Conservation (phyloP, 2,797 vertebrate species). For the Avahi laniger region DNA sequence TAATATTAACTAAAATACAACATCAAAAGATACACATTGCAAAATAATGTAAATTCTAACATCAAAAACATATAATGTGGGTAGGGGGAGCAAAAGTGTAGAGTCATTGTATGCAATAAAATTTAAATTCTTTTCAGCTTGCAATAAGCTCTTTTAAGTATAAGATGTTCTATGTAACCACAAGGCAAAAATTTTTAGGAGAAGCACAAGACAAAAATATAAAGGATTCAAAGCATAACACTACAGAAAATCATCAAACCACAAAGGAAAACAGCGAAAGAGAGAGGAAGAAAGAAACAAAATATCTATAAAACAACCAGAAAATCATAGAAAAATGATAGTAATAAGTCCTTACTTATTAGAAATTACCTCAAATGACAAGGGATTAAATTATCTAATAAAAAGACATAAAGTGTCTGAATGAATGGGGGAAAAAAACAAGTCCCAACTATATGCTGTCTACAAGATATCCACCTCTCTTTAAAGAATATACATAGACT, state of each 20-base stretch:
- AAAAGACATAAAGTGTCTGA: not conserved
- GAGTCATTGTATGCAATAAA: not conserved
- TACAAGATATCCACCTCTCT: too few species aligned
- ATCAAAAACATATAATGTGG: not conserved
- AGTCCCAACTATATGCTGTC: too few species aligned
- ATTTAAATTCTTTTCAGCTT: not conserved
- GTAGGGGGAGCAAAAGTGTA: not conserved
- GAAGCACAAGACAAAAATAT: not conserved
- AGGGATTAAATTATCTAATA: not conserved
- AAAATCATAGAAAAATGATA: not conserved
- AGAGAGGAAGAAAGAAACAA: not conserved
- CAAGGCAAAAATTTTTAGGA: not conserved
- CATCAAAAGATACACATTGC: not conserved
- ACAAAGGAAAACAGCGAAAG: not conserved
- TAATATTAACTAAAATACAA: not conserved
- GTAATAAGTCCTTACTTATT: not conserved
- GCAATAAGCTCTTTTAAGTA: not conserved
- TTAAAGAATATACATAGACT: not conserved
- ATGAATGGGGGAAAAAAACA: too few species aligned
- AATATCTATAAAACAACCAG: not conserved
- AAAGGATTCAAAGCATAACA: not conserved
- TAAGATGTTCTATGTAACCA: not conserved
- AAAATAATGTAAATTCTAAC: not conserved
- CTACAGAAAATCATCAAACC: not conserved
- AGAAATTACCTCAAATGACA: not conserved